A percentile compares a stretch with the other conserved stretches of the same genome.
These are phyloP conservation scores for Ichneumoninae sp. DNA, from an alignment of 2,888 invertebrate genomes.

Conservation along the genomic window DNA sequence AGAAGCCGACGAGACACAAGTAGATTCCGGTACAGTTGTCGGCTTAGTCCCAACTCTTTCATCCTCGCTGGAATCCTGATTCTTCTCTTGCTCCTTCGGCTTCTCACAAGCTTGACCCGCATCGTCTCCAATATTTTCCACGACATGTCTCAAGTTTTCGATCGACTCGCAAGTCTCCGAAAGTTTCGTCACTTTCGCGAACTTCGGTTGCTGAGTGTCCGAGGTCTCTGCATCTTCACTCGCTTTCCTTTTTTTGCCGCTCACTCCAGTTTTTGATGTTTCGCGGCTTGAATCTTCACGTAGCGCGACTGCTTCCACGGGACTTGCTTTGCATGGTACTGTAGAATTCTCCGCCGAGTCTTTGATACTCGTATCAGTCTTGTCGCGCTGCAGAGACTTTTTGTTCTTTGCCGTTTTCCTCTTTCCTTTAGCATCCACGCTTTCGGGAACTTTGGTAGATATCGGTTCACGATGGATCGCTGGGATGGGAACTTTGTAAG, in stretches of 20 bases:
- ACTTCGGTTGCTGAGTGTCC: conserved; percentile 53
- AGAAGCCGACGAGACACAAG: neutral
- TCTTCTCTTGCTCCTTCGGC: conserved; percentile 37
- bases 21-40: neutral
- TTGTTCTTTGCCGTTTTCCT: conserved; percentile 59
- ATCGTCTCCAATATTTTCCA: conserved; percentile 77
- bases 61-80: conserved; percentile 18
- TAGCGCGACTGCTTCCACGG: conserved; percentile 49
- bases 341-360: conserved; percentile 28
- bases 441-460: conserved; percentile 42
- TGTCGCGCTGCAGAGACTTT: conserved; percentile 62
- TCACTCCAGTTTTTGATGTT: conserved; percentile 14
- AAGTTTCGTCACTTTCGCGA: conserved; percentile 50
- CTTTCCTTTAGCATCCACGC: conserved; percentile 63
- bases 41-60: conserved; percentile 39
- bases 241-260: conserved; percentile 64
- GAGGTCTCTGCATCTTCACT: conserved; percentile 17
- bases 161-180: conserved; percentile 79
- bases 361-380: conserved; percentile 47
- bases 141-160: conserved; percentile 77
- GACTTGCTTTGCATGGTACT: conserved; percentile 50
- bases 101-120: conserved; percentile 49
- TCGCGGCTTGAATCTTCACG: conserved; percentile 59
- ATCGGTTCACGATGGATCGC: conserved; percentile 79
- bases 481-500: conserved; percentile 83